phyloP scores from a whole-genome alignment of 2,888 invertebrate genomes.

The Vanessa cardui region DNA sequence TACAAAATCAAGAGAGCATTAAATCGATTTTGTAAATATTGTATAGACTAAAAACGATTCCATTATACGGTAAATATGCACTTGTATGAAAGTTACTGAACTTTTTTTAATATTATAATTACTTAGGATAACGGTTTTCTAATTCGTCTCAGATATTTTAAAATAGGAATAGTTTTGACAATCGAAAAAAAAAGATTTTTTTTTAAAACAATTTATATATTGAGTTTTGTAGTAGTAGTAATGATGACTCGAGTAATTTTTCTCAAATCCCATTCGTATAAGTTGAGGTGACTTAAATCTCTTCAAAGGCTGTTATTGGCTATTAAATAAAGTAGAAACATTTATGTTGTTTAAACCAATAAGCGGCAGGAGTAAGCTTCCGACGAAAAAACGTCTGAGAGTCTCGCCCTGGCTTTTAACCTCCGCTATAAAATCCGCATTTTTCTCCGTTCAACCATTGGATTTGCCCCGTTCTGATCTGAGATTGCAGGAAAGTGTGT shows the following conservation, averaged over 20 bases:
- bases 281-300: background rate
- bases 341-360: slow-evolving; percentile 31
- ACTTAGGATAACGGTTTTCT: too few relatives aligned
- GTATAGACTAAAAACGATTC: too few relatives aligned
- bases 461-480: slow-evolving; percentile 59
- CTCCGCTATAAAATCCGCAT: slow-evolving; percentile 55
- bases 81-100: too few relatives aligned
- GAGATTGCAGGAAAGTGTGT: slow-evolving; percentile 61
- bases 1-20: too few relatives aligned
- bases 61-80: too few relatives aligned
- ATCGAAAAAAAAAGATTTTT: too few relatives aligned
- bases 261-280: background rate
- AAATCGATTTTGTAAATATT: too few relatives aligned
- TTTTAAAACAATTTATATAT: too few relatives aligned
- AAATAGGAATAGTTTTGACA: too few relatives aligned
- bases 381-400: slow-evolving; percentile 41
- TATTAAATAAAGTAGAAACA: slow-evolving; percentile 27
- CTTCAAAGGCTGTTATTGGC: slow-evolving; percentile 3
- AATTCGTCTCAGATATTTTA: too few relatives aligned
- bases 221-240: too few relatives aligned
- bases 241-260: background rate
- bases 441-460: slow-evolving; percentile 55
- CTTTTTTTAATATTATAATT: too few relatives aligned
- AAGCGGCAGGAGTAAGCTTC: slow-evolving; percentile 23
- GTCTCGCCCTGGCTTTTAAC: slow-evolving; percentile 51